Base-by-base conservation (phyloP, 1,140 invertebrate genomes). In the Sarcophaga bullata region DNA sequence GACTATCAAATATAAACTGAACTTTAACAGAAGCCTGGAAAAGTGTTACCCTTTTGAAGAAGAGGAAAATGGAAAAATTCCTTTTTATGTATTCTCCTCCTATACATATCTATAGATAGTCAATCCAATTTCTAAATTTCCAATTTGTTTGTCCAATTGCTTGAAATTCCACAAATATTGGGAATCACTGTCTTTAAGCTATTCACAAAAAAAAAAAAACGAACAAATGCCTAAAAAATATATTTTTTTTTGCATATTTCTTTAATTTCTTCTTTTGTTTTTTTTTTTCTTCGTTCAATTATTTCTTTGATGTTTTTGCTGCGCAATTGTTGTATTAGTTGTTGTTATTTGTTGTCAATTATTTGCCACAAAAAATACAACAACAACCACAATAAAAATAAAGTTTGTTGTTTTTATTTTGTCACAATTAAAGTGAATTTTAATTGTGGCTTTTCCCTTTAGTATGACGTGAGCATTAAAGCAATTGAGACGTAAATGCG, bases 391-490 rank as follows among this genome's bases (percentile, higher is more conserved):
- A 37, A 37, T 13, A 68, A 48, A 78, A 78, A 78, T 78, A 52
- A 78, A 78, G 48, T 78, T 78, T 72, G 19, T 25, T 19, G 48
- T 78, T 11, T 72, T 25, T 19, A 8, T 25, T n/a, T 50, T 52
- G 48, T 78, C 49, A 52, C 62, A 25, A 52, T 49, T 25, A 50
- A 19, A 48, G 46, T 52, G 2, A 50, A 78, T 9, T 50, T 37
- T 25, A 78, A 78, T 78, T 78, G 48, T 52, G 75, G 75, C 50
- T 78, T 78, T 75, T 37, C 25, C 25, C 25, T 76, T 78, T 19
- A 78, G 75, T 78, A 50, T 78, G 75, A 78, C 75, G 75, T 78
- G 75, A 78, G 75, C 48, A 50, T 78, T 50, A 78, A 49, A 50
- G 25, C 75, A 78, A 50, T 78, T 78, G 19, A 78, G 49, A 78